Percentiles rank a stretch among this genome's conserved stretches.
phyloP scores from a whole-genome alignment of 2,888 invertebrate genomes.

The Yponomeuta plumbellus region DNA sequence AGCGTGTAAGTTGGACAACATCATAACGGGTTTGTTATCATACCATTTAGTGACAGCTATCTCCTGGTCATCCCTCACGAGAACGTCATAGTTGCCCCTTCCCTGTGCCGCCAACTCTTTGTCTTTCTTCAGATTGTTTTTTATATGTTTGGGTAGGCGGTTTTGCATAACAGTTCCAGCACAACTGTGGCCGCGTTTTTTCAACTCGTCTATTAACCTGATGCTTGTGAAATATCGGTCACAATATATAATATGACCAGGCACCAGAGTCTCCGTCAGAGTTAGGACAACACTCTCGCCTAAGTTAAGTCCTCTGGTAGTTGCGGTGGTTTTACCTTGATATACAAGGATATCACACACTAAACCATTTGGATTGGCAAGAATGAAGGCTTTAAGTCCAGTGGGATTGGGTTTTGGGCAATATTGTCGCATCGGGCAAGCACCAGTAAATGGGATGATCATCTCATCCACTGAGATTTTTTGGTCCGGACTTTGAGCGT shows the following conservation, averaged over 20 bases:
- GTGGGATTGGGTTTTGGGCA: slow-evolving; percentile 15
- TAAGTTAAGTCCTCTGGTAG: background rate
- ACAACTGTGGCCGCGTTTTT: too few relatives aligned
- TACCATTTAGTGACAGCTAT: slow-evolving; percentile 23
- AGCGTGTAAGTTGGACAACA: slow-evolving; percentile 21
- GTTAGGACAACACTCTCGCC: background rate
- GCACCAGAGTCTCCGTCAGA: slow-evolving; percentile 19
- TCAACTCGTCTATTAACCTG: slow-evolving; percentile 2
- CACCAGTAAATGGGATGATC: slow-evolving; percentile 7
- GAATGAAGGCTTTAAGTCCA: slow-evolving; percentile 11
- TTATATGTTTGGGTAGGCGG: too few relatives aligned
- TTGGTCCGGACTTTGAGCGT: background rate
- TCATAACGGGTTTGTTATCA: slow-evolving; percentile 23
- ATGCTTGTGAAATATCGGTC: slow-evolving; percentile 21
- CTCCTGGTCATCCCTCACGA: slow-evolving; percentile 19
- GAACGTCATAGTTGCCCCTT: slow-evolving; percentile 21
- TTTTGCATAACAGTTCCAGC: too few relatives aligned
- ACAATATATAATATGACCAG: slow-evolving; percentile 22
- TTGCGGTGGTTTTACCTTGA: slow-evolving; percentile 12
- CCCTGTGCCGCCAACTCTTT: slow-evolving; percentile 14
- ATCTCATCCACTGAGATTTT: slow-evolving; percentile 3
- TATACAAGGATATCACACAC: slow-evolving; percentile 10
- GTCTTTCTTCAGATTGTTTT: slow-evolving; percentile 11
- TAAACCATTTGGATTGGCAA: slow-evolving; percentile 11
- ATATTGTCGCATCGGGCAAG: slow-evolving; percentile 13